Evolutionary conservation across 2,888 invertebrate species (phyloP).

Genomic region (Rotaria magnacalcarata): DNA sequence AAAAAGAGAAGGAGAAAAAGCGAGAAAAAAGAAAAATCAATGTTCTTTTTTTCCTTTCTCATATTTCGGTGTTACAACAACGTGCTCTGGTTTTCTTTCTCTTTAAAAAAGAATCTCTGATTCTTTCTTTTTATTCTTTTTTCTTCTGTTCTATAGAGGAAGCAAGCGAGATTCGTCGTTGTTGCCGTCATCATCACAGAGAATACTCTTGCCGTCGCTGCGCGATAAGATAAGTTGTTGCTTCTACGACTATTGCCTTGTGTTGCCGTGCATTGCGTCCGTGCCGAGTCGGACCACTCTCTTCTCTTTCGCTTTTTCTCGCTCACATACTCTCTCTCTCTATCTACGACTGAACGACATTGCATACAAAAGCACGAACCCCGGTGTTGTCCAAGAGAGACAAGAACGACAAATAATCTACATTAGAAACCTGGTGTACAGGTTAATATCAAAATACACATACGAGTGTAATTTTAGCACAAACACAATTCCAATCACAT

Average conservation of each 20-base stretch:
- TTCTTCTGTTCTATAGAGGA: background rate
- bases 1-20: too few species aligned
- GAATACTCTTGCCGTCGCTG: background rate
- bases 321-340: background rate
- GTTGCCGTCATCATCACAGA: background rate
- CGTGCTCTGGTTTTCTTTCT: background rate
- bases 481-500: constrained; percentile 11
- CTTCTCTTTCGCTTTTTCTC: background rate
- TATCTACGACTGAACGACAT: background rate
- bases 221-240: background rate
- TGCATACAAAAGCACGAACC: background rate
- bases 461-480: background rate
- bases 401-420: background rate
- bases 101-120: background rate
- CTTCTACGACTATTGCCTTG: constrained; percentile 1
- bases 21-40: background rate
- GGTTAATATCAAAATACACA: background rate
- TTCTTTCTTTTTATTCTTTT: constrained; percentile 29
- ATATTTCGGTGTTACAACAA: background rate
- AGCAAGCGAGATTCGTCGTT: background rate
- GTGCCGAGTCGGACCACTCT: background rate
- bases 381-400: constrained; percentile 12
- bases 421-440: background rate
- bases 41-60: background rate
- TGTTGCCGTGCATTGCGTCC: constrained; percentile 1